Evolutionary conservation across 1,140 invertebrate genomes (phyloP), one percentile per base, ranked within the genome.

Genomic region (Trypoxylus dichotomus): DNA sequence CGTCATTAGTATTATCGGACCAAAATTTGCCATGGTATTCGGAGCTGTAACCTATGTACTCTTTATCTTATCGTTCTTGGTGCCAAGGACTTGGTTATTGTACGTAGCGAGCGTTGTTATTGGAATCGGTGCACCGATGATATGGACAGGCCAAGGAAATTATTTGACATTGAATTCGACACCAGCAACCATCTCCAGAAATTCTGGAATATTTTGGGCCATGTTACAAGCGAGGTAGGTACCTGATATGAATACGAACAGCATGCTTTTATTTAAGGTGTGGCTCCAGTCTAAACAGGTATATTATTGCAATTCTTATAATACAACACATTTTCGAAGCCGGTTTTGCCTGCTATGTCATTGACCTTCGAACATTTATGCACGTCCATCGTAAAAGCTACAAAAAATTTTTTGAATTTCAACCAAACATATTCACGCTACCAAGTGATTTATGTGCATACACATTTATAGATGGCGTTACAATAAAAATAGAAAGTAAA

Each of bases 181-280:
- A 81, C 86, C 90, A 0, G 90, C 92, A 0, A 98, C 96, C 0
- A 97, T 98, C 83, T 93, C 94, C 2, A 90, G 96, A 81, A 98
- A 99, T 86, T 96, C 96, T 24, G 96, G 97, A 25, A 89, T 99
- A 21, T 99, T 99, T 85, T 98, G 97, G 97, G 97, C 97, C 0
- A 91, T 98, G 84, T 89, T 98, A 47, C 97, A 98, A 85, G 93
- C 91, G 82, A 96, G 93, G 94, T 94, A 54, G 32, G 21, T 75
- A 68, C 1, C 13, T 27, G 27, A 13, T 68, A 13, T 1, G 27
- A 27, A 68, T 27, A 24, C 24, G 27, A 15, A 15, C 13, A 27
- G 27, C 24, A 29, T 15, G 27, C 2, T 11, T 68, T 24, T 68
- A 24, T 29, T 68, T 68, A 68, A 68, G 60, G 24, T 1, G 27